Conservation (phyloP, 2,888 invertebrate genomes). For the Drosophila fungiperda region DNA sequence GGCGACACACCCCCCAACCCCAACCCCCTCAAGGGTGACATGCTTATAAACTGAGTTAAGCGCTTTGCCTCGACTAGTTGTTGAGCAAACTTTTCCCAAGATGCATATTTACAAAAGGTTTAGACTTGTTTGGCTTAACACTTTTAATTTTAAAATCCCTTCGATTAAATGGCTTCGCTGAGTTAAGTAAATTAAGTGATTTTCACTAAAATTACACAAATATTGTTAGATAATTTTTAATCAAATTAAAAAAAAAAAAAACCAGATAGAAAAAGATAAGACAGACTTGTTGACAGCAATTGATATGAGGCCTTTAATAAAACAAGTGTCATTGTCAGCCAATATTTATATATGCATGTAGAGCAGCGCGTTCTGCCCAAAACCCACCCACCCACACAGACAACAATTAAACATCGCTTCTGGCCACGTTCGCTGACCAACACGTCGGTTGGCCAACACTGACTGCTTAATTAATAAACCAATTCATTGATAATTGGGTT, state of each 20-base stretch:
- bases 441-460: slow-evolving; percentile 18
- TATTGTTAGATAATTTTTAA: neutral
- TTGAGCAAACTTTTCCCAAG: slow-evolving; percentile 20
- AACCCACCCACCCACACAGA: neutral
- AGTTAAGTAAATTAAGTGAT: neutral
- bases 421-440: slow-evolving; percentile 11
- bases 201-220: neutral
- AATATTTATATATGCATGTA: neutral
- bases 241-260: neutral
- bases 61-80: slow-evolving; percentile 25
- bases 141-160: neutral
- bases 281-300: neutral
- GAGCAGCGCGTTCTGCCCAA: neutral
- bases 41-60: slow-evolving; percentile 20
- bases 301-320: neutral
- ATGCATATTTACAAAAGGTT: slow-evolving; percentile 10
- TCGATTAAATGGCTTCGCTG: neutral
- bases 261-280: neutral
- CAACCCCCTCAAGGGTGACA: neutral
- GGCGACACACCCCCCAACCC: slow-evolving; percentile 37
- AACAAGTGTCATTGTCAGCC: slow-evolving; percentile 19
- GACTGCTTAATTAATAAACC: slow-evolving; percentile 43
- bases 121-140: slow-evolving; percentile 5
- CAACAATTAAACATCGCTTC: neutral
- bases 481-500: slow-evolving; percentile 10